Conservation (phyloP, 2,888 invertebrate genomes). For the Alsophila aescularia region DNA sequence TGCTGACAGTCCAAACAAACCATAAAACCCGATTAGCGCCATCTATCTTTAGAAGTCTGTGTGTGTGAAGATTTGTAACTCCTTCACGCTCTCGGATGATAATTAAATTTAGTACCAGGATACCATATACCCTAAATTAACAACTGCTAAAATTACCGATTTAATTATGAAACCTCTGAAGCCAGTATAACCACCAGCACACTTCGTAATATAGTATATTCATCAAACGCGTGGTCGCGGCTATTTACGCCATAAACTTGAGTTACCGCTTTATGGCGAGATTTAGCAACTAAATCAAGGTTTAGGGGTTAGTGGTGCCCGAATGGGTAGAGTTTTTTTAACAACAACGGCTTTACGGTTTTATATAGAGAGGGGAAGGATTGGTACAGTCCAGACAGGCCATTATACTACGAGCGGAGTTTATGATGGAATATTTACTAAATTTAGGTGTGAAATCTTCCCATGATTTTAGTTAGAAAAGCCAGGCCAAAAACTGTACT, state of each 20-base stretch:
- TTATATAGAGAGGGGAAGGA: conserved; percentile 15
- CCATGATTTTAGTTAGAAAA: too few species aligned
- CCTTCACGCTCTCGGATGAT: too few species aligned
- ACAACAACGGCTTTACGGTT: conserved; percentile 28
- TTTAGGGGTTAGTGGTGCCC: conserved; percentile 27
- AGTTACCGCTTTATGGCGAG: conserved; percentile 48
- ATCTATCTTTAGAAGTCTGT: too few species aligned
- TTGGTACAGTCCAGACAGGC: neutral
- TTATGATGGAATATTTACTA: neutral
- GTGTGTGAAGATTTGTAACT: too few species aligned
- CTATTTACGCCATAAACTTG: conserved; percentile 50
- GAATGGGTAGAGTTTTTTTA: conserved; percentile 42
- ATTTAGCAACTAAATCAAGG: conserved; percentile 41
- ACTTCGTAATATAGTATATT: conserved; percentile 22
- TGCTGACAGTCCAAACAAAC: too few species aligned
- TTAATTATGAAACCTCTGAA: neutral
- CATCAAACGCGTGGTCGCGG: conserved; percentile 38
- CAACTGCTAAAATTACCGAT: too few species aligned
- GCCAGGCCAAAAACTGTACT: too few species aligned
- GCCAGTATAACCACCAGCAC: neutral
- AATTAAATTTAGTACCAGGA: too few species aligned
- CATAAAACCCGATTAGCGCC: too few species aligned
- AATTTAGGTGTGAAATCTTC: too few species aligned
- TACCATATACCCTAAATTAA: too few species aligned
- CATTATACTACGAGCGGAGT: neutral